These are phyloP conservation scores for Drosophila gunungcola DNA, from an alignment of 1,140 invertebrate genomes.

Conservation along the genomic window DNA sequence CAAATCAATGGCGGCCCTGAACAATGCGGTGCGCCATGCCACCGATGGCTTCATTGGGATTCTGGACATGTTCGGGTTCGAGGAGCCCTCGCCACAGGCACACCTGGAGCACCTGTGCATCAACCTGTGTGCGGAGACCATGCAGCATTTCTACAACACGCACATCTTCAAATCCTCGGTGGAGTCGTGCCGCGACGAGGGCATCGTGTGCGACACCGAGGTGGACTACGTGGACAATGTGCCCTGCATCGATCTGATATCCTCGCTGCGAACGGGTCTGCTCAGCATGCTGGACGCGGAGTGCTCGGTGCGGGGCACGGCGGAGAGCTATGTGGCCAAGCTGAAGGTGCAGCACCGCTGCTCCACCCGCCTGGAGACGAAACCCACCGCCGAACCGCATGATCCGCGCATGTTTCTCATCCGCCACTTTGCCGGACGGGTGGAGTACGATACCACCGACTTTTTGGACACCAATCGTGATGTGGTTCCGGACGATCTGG, in stretches of 20 bases:
- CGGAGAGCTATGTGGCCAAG: slow-evolving; percentile 95
- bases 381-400: slow-evolving; percentile 86
- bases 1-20: slow-evolving; percentile 95
- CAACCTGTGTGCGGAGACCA: slow-evolving; percentile 97
- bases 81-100: slow-evolving; percentile 93
- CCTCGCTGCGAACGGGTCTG: slow-evolving; percentile 95
- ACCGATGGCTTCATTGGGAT: slow-evolving; percentile 98
- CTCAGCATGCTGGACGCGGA: slow-evolving; percentile 97
- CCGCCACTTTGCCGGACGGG: slow-evolving; percentile 95
- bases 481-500: slow-evolving; percentile 95
- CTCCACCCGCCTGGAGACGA: slow-evolving; percentile 87
- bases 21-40: slow-evolving; percentile 96
- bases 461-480: slow-evolving; percentile 97
- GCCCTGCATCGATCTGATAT: slow-evolving; percentile 97
- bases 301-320: slow-evolving; percentile 93
- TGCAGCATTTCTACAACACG: slow-evolving; percentile 99
- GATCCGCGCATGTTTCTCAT: slow-evolving; percentile 94
- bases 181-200: slow-evolving; percentile 96
- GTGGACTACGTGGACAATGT: slow-evolving; percentile 98
- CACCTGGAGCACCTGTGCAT: slow-evolving; percentile 97
- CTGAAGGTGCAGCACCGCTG: slow-evolving; percentile 93
- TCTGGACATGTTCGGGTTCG: slow-evolving; percentile 98
- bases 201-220: slow-evolving; percentile 95
- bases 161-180: slow-evolving; percentile 98
- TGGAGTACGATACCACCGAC: slow-evolving; percentile 94